Conservation (phyloP, 2,113 vertebrate genomes). For the Lophius piscatorius region DNA sequence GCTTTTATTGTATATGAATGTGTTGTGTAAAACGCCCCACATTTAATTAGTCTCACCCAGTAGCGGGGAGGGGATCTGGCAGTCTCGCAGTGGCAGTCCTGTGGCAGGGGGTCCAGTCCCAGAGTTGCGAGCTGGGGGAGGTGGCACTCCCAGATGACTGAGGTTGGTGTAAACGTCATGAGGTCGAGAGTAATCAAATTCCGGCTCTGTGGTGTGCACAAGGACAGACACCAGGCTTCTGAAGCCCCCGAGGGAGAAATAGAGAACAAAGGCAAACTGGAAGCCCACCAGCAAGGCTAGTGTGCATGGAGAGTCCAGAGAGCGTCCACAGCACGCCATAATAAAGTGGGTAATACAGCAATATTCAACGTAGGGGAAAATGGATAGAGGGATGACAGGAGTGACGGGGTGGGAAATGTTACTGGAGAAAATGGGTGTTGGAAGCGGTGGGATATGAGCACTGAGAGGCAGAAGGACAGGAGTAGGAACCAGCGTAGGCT, state of each 20-base stretch:
- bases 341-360: slow-evolving; percentile 6
- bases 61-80: slow-evolving; percentile 87
- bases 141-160: slow-evolving; percentile 79
- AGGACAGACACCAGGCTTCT: slow-evolving; percentile 89
- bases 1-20: neutral
- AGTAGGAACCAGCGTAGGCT: slow-evolving; percentile 36
- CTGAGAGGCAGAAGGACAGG: slow-evolving; percentile 50
- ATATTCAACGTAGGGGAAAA: slow-evolving; percentile 7
- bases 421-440: slow-evolving; percentile 6
- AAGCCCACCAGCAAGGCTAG: slow-evolving; percentile 90
- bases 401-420: neutral
- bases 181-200: slow-evolving; percentile 90
- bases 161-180: slow-evolving; percentile 95
- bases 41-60: slow-evolving; percentile 78
- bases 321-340: slow-evolving; percentile 79
- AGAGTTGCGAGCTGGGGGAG: slow-evolving; percentile 66
- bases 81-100: slow-evolving; percentile 77
- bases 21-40: neutral
- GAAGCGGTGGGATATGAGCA: slow-evolving; percentile 19
- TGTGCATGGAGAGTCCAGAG: slow-evolving; percentile 87
- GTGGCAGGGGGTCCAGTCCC: slow-evolving; percentile 70
- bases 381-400: slow-evolving; percentile 14
- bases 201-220: slow-evolving; percentile 82
- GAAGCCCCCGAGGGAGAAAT: slow-evolving; percentile 93
- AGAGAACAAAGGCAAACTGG: slow-evolving; percentile 95